A percentile compares a stretch with the other conserved stretches of the same genome.
Evolutionary conservation across 2,113 vertebrate species (phyloP).

Genomic region (Rynchops niger): DNA sequence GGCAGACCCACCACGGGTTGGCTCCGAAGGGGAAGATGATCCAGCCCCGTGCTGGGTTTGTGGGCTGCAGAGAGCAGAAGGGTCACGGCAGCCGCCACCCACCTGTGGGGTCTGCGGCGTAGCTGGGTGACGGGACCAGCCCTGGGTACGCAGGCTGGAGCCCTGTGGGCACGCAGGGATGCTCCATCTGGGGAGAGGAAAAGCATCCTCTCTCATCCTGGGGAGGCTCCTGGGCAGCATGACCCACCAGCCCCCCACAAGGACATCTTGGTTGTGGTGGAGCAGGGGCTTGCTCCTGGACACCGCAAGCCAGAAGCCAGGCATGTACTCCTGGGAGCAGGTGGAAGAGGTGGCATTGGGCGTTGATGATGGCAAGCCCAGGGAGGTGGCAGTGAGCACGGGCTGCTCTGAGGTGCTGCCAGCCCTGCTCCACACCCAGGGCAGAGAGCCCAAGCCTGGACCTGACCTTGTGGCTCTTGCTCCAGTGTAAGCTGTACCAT

Average conservation of each 20-base stretch:
- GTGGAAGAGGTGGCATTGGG: not conserved
- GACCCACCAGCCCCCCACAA: not conserved
- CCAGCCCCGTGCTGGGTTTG: constrained; percentile 72
- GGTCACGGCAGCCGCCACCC: not conserved
- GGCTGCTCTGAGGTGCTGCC: not conserved
- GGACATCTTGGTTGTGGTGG: not conserved
- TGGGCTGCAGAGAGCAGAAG: constrained; percentile 52
- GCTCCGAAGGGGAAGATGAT: constrained; percentile 73
- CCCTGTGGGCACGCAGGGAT: not conserved
- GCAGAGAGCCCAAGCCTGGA: not conserved
- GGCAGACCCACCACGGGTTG: constrained; percentile 81
- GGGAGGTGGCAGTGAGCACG: accelerated
- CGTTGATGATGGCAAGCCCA: accelerated
- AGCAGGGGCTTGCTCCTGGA: not conserved
- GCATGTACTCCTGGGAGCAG: accelerated
- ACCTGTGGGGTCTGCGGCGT: not conserved
- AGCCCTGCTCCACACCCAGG: not conserved
- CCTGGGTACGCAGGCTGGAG: not conserved
- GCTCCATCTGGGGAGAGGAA: not conserved
- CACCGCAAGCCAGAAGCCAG: not conserved
- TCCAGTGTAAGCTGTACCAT: not conserved
- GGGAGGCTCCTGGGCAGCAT: not conserved
- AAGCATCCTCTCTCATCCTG: not conserved
- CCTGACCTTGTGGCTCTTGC: not conserved
- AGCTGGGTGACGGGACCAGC: accelerated